Base-by-base conservation (phyloP, 2,113 vertebrate species). In the Dicaeum eximium region DNA sequence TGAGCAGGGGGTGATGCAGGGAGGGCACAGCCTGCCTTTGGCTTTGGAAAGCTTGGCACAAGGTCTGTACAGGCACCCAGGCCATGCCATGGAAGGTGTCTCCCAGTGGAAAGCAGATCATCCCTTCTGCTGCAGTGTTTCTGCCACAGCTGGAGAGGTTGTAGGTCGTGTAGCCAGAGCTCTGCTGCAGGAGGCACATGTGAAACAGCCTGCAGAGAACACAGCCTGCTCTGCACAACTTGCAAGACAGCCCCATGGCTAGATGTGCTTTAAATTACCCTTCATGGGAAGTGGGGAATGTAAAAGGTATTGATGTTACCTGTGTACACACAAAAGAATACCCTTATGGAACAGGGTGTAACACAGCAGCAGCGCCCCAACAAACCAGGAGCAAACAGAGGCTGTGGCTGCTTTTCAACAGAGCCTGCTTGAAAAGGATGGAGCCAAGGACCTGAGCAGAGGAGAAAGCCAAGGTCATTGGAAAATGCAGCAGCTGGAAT, bases 171-270 rank as follows among this genome's bases (percentile, higher is more conserved):
- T 0, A 10, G 42, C 3, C 24, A 86, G 51, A 71, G 51, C 18
- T 64, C 58, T 16, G 4, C 9, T 31, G 40, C 54, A 60, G 13
- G 11, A 56, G 24, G 35, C 1, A 1, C 27, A 2, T 0, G 20
- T 58, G 23, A 65, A 83, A 88, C 54, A 44, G 24, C 21, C 42
- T 44, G 33, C 21, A 42, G 30, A 72, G 58, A 35, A 5, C 40
- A 17, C 5, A 57, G n/a, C 13, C 50, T 64, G 62, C 40, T 64
- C 53, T 60, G n/a, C 10, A 69, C 15, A 45, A 11, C 13, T 54
- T 48, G 15, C 14, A 13, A 23, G 48, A 23, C 20, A 57, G 0
- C 7, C 2, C 22, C 57, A 12, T 22, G 50, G 33, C 18, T 20
- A 15, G 12, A 11, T 21, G 20, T 5, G 17, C 4, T 47, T 87